Evolutionary conservation across 2,113 vertebrate genomes (phyloP).

Genomic region (Podarcis muralis): DNA sequence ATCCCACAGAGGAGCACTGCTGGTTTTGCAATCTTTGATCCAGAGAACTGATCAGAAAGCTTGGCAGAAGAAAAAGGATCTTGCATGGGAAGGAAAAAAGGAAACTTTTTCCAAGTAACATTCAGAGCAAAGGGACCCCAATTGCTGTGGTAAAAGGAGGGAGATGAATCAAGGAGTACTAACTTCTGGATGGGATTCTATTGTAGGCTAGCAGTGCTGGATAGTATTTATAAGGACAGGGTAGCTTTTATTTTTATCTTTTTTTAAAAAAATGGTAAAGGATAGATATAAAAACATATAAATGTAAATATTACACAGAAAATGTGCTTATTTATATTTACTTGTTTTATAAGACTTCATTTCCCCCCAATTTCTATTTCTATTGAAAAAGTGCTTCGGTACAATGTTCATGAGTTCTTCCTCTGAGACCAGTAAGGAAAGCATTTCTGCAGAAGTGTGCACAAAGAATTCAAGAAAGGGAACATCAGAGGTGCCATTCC

Average conservation of each 20-base stretch:
- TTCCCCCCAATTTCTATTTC: background rate
- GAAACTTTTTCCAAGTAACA: background rate
- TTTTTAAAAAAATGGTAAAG: background rate
- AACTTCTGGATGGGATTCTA: background rate
- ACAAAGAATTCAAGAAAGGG: background rate
- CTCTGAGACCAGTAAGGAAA: background rate
- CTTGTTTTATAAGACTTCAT: background rate
- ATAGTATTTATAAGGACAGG: background rate
- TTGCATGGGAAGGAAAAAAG: background rate
- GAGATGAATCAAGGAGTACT: background rate
- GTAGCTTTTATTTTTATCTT: background rate
- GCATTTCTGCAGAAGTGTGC: background rate
- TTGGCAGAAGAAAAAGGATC: background rate
- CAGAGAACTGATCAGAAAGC: background rate
- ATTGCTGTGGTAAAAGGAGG: background rate
- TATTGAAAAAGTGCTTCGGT: background rate
- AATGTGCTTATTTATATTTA: too few species aligned
- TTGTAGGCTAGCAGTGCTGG: background rate
- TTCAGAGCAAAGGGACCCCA: background rate
- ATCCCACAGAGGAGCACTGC: background rate
- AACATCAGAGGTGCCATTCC: background rate
- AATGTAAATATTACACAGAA: background rate
- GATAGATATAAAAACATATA: background rate
- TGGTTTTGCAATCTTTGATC: background rate
- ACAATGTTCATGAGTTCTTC: background rate